Conservation (phyloP, 2,797 vertebrate genomes). For the Parauchenoglanis punctatus region DNA sequence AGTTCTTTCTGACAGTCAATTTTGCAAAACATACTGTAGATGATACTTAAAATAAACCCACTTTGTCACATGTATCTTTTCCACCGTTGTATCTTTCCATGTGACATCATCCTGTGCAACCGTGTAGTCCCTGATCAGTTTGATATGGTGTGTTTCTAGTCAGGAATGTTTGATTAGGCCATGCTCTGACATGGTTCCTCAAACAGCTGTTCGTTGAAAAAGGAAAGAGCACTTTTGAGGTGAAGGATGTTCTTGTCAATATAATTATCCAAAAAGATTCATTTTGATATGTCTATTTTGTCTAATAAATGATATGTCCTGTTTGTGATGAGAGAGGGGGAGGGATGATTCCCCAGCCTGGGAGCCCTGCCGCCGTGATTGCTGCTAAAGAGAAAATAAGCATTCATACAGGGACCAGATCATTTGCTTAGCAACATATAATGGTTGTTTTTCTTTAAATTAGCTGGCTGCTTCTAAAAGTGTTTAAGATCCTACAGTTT, state of each 20-base stretch:
- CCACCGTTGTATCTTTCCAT: constrained; percentile 7
- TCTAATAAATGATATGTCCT: not conserved
- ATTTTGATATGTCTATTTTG: constrained; percentile 21
- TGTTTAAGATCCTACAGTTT: not conserved
- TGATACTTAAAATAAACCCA: not conserved
- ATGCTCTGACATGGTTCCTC: not conserved
- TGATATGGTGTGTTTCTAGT: constrained; percentile 31
- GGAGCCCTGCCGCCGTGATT: not conserved
- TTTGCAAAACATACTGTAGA: not conserved
- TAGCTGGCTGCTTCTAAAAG: not conserved
- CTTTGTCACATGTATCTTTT: not conserved
- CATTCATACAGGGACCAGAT: not conserved
- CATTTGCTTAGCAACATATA: not conserved
- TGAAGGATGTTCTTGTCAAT: constrained; percentile 16
- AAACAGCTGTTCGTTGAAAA: constrained; percentile 22
- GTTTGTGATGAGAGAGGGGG: not conserved
- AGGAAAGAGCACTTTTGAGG: constrained; percentile 6
- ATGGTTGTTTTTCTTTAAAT: not conserved
- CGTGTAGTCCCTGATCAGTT: constrained; percentile 41
- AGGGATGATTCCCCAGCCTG: not conserved
- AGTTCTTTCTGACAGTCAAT: not conserved
- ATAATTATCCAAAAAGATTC: constrained; percentile 23
- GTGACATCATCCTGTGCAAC: constrained; percentile 27
- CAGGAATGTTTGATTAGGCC: constrained; percentile 35
- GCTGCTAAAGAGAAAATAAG: not conserved